phyloP scores from a whole-genome alignment of 1,140 invertebrate species.

The Melitaea cinxia region DNA sequence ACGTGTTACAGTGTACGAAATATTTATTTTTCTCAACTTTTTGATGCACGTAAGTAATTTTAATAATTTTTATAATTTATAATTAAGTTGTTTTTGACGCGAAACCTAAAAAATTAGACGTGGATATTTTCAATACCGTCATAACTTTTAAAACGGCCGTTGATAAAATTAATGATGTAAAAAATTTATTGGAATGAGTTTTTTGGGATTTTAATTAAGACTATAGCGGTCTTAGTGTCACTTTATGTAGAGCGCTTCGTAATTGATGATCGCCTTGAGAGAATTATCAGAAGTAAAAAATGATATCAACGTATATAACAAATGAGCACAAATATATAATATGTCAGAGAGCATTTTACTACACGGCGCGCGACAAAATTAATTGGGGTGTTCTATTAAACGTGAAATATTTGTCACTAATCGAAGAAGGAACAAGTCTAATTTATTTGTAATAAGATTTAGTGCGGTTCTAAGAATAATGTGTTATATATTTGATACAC shows the following conservation, averaged over 20 bases:
- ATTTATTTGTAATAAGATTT: no score
- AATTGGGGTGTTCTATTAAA: no score
- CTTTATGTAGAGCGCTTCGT: background rate
- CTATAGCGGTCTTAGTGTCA: slow-evolving; percentile 13
- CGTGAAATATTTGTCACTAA: no score
- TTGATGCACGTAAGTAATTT: slow-evolving; percentile 37
- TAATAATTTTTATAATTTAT: slow-evolving; percentile 26
- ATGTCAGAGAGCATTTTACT: background rate
- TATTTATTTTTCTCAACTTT: slow-evolving; percentile 2
- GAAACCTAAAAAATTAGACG: slow-evolving; percentile 12
- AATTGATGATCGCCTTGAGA: background rate
- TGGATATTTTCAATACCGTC: slow-evolving; percentile 10
- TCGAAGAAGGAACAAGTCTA: no score
- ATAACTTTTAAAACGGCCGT: slow-evolving; percentile 20
- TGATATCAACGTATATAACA: background rate
- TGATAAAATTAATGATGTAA: slow-evolving; percentile 10
- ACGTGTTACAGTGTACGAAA: slow-evolving; percentile 25
- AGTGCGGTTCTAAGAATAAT: no score
- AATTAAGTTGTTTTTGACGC: slow-evolving; percentile 15
- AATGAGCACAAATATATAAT: background rate
- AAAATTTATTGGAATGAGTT: slow-evolving; percentile 21
- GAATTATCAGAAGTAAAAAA: background rate
- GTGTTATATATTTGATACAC: no score
- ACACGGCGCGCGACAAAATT: no score
- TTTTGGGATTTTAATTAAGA: slow-evolving; percentile 17